phyloP scores from a whole-genome alignment of 1,140 invertebrate genomes.

The Lordiphosa clarofinis region DNA sequence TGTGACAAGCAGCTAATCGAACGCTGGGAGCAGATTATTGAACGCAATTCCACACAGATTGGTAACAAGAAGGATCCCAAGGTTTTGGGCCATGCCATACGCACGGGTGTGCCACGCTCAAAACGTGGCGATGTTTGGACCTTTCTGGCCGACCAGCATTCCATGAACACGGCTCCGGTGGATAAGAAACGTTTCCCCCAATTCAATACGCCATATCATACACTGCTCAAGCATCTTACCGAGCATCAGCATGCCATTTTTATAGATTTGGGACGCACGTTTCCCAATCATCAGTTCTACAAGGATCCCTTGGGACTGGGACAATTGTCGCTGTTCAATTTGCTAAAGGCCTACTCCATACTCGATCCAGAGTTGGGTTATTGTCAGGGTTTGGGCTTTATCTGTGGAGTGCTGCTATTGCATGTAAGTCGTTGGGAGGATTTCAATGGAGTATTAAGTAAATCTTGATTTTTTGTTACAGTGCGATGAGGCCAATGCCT shows the following conservation, averaged over 20 bases:
- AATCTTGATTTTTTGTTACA: conserved; percentile 71
- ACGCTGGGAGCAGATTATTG: conserved; percentile 91
- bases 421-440: conserved; percentile 86
- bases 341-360: conserved; percentile 97
- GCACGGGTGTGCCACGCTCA: conserved; percentile 88
- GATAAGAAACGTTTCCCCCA: conserved; percentile 86
- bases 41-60: conserved; percentile 83
- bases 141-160: conserved; percentile 91
- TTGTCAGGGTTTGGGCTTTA: conserved; percentile 97
- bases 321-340: conserved; percentile 95
- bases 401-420: conserved; percentile 94
- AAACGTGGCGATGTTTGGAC: conserved; percentile 95
- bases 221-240: conserved; percentile 91
- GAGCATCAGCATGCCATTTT: conserved; percentile 97
- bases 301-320: conserved; percentile 92
- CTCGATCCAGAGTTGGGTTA: conserved; percentile 97
- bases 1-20: conserved; percentile 87
- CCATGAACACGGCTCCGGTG: conserved; percentile 85
- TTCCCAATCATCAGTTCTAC: conserved; percentile 96
- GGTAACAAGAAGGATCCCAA: conserved; percentile 86
- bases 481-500: conserved; percentile 95
- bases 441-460: background rate
- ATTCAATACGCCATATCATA: conserved; percentile 89
- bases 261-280: conserved; percentile 91
- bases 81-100: conserved; percentile 88